Conservation (phyloP, 1,140 invertebrate genomes). For the Brachionus paranguensis region DNA sequence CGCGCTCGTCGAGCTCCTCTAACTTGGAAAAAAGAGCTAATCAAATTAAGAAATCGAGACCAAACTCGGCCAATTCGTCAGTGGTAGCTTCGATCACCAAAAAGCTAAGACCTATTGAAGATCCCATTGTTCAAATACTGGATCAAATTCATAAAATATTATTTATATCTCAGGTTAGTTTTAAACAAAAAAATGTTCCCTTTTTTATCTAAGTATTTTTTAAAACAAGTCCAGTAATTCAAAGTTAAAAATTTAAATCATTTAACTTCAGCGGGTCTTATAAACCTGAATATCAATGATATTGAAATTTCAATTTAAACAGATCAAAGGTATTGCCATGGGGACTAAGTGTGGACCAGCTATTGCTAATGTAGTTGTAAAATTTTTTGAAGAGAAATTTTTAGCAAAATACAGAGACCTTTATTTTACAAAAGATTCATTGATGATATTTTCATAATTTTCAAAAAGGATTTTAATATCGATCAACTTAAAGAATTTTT, state of each 20-base stretch:
- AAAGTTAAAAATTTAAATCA: too few relatives aligned
- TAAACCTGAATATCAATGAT: neutral
- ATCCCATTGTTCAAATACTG: slow-evolving; percentile 53
- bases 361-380: neutral
- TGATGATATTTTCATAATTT: too few relatives aligned
- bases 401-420: neutral
- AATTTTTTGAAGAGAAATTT: neutral
- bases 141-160: slow-evolving; percentile 55
- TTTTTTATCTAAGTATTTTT: too few relatives aligned
- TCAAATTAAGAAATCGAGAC: slow-evolving; percentile 38
- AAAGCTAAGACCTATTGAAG: slow-evolving; percentile 51
- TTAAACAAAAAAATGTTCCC: neutral
- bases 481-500: too few relatives aligned
- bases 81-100: slow-evolving; percentile 52
- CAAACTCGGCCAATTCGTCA: slow-evolving; percentile 46
- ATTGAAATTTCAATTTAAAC: too few relatives aligned
- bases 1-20: slow-evolving; percentile 18
- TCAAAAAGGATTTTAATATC: too few relatives aligned
- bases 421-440: slow-evolving; percentile 7
- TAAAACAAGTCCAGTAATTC: too few relatives aligned
- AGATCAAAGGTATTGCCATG: neutral
- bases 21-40: slow-evolving; percentile 3
- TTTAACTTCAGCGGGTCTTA: neutral
- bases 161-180: slow-evolving; percentile 50
- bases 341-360: neutral